Base-by-base conservation (phyloP, 2,113 vertebrate species). In the Leptosomus discolor region DNA sequence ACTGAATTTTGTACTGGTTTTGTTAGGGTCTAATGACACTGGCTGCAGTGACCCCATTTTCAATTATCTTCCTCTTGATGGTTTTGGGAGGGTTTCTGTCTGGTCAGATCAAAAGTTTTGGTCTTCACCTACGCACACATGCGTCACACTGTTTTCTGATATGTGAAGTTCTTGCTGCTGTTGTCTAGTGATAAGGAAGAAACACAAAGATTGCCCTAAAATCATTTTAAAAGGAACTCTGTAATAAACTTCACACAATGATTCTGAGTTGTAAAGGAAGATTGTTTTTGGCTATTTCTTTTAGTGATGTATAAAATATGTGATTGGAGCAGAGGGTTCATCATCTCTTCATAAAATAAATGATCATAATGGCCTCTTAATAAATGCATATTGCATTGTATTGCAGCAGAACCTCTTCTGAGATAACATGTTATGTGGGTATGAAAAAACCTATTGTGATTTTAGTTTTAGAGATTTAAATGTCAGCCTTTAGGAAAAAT, bases 381-480 rank as follows among this genome's bases (percentile, higher is more conserved):
- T 86, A 94, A 77, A 76, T 77, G 41, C 39, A 68, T 83, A 90
- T 63, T 88, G 15, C 63, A 83, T 46, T 90, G 43, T 50, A 67
- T 80, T 93, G 75, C 32, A 75, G 45, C 21, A 92, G n/a, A 92
- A 46, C 27, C 11, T 92, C 60, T 92, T 88, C 63, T 84, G 85
- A 96, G 75, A 88, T 58, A 96, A 69, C 6, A 37, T 22, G 12
- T 57, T 86, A 70, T 23, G 20, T 70, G 46, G 56, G 75, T 67
- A 53, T 61, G 58, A 67, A 92, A 94, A 95, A 78, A 37, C 3
- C 13, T 74, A 34, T 63, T 75, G 41, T 74, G 30, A 78, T 78
- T 94, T 94, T 69, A 57, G 23, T 90, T 94, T 92, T 58, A 84
- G 58, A 77, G 29, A 88, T 91, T 93, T 90, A 92, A 93, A 78